Conservation (phyloP, 2,888 invertebrate genomes). For the Aproaerema taeniolella region DNA sequence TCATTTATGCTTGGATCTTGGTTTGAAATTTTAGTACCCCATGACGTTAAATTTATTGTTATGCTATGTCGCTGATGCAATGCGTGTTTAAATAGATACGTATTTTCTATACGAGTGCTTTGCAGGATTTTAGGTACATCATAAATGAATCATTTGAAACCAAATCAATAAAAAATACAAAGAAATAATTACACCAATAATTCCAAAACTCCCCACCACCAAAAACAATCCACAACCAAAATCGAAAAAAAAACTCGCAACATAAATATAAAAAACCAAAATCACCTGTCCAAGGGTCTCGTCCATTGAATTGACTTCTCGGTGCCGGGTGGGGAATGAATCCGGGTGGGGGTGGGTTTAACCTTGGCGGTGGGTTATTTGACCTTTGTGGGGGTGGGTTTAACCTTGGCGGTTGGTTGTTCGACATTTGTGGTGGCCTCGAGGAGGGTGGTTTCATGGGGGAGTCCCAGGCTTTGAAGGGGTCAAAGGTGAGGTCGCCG, state of each 20-base stretch:
- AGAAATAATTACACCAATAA: too few species aligned
- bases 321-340: slow-evolving; percentile 61
- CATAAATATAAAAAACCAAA: slow-evolving; percentile 75
- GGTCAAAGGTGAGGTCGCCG: slow-evolving; percentile 60
- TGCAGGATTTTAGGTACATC: too few species aligned
- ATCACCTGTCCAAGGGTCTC: slow-evolving; percentile 80
- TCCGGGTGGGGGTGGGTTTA: slow-evolving; percentile 34
- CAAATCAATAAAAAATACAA: too few species aligned
- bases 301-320: slow-evolving; percentile 62
- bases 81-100: too few species aligned
- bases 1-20: too few species aligned
- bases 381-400: slow-evolving; percentile 10
- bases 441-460: slow-evolving; percentile 30
- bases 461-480: slow-evolving; percentile 59
- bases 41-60: too few species aligned
- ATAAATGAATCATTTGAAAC: too few species aligned
- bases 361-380: too few species aligned
- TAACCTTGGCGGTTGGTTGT: slow-evolving; percentile 21
- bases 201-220: slow-evolving; percentile 9
- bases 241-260: slow-evolving; percentile 48
- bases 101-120: too few species aligned
- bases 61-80: too few species aligned
- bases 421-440: slow-evolving; percentile 20
- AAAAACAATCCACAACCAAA: slow-evolving; percentile 49
- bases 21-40: too few species aligned